Evolutionary conservation across 2,113 vertebrate genomes (phyloP), one percentile per base, ranked within the genome.

Genomic region (Chaetodon trifascialis): DNA sequence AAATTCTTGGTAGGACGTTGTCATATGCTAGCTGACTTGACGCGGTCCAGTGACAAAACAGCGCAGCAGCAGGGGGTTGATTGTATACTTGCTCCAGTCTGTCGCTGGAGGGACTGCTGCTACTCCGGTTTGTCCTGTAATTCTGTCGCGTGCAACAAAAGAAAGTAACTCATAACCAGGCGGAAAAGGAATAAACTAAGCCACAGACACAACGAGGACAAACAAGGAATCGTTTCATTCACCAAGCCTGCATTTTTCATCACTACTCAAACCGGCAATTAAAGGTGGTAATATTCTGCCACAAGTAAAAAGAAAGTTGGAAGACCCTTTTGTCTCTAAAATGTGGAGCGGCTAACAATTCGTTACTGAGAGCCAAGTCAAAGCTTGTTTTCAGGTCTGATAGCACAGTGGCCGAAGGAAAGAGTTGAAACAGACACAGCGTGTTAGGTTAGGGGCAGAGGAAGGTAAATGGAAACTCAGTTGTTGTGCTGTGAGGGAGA

Each of bases 401-500:
- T 25, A 51, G 47, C n/a, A 30, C 30, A 30, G 30, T 3, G 30
- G 1, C 46, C 19, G 38, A 30, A 62, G 68, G 30, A 38, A 19
- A n/a, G 0, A n/a, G 25, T 25, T 44, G n/a, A 34, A n/a, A 36
- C 16, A 54, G 23, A 21, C n/a, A 12, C 47, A 0, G 30, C 30
- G 30, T 30, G 30, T 30, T 30, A 30, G 30, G 30, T 30, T 30
- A 5, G 25, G 2, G 80, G 25, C 69, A 15, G 25, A 21, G 16
- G 5, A 6, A n/a, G 86, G 82, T 94, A 82, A 91, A 99, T 98
- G 97, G 97, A 97, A 86, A 94, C 96, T 89, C 96, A 97, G 94
- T 94, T 98, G 93, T 91, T 97, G 92, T 99, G 97, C 95, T 97
- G 96, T 91, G 97, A 99, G 89, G 96, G 96, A 94, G 97, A 97